These are phyloP conservation scores for Mungos mungo DNA, from an alignment of 2,113 vertebrate genomes.

Conservation along the genomic window DNA sequence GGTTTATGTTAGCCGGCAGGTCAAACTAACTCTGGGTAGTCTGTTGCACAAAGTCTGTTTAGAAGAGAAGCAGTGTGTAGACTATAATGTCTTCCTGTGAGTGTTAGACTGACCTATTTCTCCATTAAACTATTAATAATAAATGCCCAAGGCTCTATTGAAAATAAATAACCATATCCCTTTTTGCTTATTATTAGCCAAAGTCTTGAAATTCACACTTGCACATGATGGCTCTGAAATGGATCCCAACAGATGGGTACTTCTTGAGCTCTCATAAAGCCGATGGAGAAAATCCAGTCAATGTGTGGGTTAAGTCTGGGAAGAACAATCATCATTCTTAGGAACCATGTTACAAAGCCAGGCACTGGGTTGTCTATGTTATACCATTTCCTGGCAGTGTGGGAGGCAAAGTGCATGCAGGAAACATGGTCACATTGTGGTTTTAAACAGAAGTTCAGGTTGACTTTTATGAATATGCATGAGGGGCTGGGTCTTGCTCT, in stretches of 20 bases:
- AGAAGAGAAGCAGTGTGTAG: neutral
- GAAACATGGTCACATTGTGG: conserved; percentile 34
- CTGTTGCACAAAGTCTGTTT: neutral
- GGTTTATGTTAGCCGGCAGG: neutral
- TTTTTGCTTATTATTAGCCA: conserved; percentile 32
- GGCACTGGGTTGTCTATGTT: neutral
- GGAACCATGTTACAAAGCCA: neutral
- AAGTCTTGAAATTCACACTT: conserved; percentile 20
- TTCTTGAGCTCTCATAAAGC: neutral
- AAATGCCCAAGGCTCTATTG: neutral
- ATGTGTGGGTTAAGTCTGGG: neutral
- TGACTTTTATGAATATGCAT: conserved; percentile 65
- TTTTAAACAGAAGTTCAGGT: conserved; percentile 44
- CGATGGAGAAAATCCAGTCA: conserved; percentile 21
- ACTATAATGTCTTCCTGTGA: neutral
- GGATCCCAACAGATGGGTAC: conserved; percentile 39
- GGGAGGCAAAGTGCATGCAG: conserved; percentile 9
- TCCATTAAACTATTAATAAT: conserved; percentile 37
- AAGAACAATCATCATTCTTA: neutral
- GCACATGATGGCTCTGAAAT: neutral
- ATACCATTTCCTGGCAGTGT: neutral
- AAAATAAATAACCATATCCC: neutral
- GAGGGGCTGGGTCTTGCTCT: neutral
- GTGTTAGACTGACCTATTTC: conserved; percentile 2
- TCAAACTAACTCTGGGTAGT: neutral